These are phyloP conservation scores for Lasioglossum marginatum DNA, from an alignment of 2,888 invertebrate genomes.

Conservation along the genomic window DNA sequence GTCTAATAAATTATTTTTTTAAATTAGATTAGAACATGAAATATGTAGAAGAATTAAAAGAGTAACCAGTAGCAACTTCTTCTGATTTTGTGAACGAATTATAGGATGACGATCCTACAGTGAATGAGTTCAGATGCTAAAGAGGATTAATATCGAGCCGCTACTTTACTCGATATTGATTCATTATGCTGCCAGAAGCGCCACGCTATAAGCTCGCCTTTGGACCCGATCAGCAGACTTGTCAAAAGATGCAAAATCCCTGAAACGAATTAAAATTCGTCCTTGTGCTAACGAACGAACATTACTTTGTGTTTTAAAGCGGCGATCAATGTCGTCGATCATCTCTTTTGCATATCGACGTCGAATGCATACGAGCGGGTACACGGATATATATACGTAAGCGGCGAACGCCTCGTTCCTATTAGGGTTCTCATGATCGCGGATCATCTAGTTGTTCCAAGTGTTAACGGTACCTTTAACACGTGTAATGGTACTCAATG, in stretches of 20 bases:
- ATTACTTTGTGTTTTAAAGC: background rate
- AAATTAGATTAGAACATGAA: too few relatives aligned
- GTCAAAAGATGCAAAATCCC: background rate
- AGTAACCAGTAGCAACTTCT: too few relatives aligned
- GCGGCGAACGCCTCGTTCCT: background rate
- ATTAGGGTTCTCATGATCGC: background rate
- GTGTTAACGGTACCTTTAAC: background rate
- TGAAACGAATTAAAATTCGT: background rate
- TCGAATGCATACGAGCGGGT: background rate
- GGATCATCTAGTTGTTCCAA: background rate
- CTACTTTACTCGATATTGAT: background rate
- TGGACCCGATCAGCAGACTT: background rate
- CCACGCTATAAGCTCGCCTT: background rate
- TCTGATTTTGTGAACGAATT: too few relatives aligned
- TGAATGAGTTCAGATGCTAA: background rate
- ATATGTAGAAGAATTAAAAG: too few relatives aligned
- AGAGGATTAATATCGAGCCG: background rate
- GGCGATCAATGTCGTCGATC: background rate
- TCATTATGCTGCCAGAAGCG: background rate
- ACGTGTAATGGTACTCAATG: background rate
- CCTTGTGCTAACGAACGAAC: background rate
- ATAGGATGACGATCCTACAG: too few relatives aligned
- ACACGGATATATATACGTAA: too few relatives aligned
- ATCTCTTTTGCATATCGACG: background rate
- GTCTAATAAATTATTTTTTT: too few relatives aligned